These are phyloP conservation scores for Lacanobia wlatinum DNA, from an alignment of 2,888 invertebrate genomes.

Conservation along the genomic window DNA sequence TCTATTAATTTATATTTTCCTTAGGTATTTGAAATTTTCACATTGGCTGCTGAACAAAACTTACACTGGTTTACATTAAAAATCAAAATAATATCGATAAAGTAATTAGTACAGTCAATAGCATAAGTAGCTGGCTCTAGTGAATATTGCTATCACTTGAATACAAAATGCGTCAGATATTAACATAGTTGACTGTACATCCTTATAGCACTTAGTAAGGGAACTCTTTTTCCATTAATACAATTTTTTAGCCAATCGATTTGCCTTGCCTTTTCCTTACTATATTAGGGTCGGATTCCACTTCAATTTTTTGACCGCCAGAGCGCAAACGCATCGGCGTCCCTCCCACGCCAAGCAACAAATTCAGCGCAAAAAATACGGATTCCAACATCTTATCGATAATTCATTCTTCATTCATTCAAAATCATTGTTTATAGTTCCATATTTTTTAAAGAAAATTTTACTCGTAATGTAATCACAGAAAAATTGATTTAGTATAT, in stretches of 20 bases:
- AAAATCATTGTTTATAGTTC: too few species aligned
- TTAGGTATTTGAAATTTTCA: slow-evolving; percentile 12
- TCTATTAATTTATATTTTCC: slow-evolving; percentile 58
- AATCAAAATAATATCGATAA: background rate
- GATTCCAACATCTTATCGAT: too few species aligned
- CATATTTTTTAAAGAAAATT: too few species aligned
- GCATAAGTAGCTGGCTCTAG: background rate
- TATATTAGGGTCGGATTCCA: background rate
- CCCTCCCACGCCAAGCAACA: too few species aligned
- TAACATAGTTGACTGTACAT: background rate
- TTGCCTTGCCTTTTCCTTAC: background rate
- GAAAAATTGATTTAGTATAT: too few species aligned
- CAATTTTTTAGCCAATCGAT: background rate
- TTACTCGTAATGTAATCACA: too few species aligned
- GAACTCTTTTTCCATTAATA: background rate
- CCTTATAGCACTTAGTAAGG: background rate
- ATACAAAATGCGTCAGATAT: background rate
- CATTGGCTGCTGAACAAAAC: slow-evolving; percentile 29
- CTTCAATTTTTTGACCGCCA: too few species aligned
- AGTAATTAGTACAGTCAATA: background rate
- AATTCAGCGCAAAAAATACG: too few species aligned
- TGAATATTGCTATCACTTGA: too few species aligned
- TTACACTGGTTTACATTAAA: background rate
- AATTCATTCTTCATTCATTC: too few species aligned
- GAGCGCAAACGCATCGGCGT: too few species aligned